Evolutionary conservation across 2,888 invertebrate genomes (phyloP).

Genomic region (Chrysopilus asiliformis): DNA sequence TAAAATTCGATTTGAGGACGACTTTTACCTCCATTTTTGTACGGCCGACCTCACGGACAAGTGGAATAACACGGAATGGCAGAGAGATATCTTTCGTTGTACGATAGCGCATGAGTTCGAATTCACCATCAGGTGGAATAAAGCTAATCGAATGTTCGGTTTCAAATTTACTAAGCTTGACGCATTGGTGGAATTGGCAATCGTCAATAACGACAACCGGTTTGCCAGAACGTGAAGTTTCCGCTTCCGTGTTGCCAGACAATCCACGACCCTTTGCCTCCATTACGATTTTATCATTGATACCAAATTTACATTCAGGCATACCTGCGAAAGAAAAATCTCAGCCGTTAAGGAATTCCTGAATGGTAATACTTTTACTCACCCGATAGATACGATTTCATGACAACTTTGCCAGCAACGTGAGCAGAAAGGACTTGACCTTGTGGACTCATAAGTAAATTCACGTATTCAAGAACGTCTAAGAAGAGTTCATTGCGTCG

Average conservation of each 20-base stretch:
- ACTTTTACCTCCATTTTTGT: slow-evolving; percentile 99
- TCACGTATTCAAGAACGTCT: slow-evolving; percentile 97
- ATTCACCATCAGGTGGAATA: slow-evolving; percentile 99
- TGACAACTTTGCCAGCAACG: slow-evolving; percentile 97
- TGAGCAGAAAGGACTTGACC: slow-evolving; percentile 97
- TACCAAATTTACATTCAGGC: slow-evolving; percentile 99
- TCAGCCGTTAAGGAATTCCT: not conserved
- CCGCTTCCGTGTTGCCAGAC: slow-evolving; percentile 56
- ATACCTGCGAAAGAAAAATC: slow-evolving; percentile 49
- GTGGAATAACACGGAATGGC: slow-evolving; percentile 97
- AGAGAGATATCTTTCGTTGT: slow-evolving; percentile 99
- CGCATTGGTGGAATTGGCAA: slow-evolving; percentile 99
- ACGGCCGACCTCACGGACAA: slow-evolving; percentile 94
- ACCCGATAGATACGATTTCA: slow-evolving; percentile 94
- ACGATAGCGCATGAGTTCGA: slow-evolving; percentile 99
- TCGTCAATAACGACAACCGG: slow-evolving; percentile 99
- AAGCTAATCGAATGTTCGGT: slow-evolving; percentile 99
- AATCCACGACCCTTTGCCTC: slow-evolving; percentile 78
- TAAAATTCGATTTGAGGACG: slow-evolving; percentile 97
- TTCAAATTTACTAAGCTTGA: slow-evolving; percentile 98
- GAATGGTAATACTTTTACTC: slow-evolving; percentile 10
- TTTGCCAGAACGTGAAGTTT: slow-evolving; percentile 82
- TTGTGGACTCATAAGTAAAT: slow-evolving; percentile 98
- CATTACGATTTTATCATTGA: slow-evolving; percentile 99
- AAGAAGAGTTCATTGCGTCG: slow-evolving; percentile 95